These are phyloP conservation scores for Hippolais icterina DNA, from an alignment of 2,113 vertebrate species.

Conservation along the genomic window DNA sequence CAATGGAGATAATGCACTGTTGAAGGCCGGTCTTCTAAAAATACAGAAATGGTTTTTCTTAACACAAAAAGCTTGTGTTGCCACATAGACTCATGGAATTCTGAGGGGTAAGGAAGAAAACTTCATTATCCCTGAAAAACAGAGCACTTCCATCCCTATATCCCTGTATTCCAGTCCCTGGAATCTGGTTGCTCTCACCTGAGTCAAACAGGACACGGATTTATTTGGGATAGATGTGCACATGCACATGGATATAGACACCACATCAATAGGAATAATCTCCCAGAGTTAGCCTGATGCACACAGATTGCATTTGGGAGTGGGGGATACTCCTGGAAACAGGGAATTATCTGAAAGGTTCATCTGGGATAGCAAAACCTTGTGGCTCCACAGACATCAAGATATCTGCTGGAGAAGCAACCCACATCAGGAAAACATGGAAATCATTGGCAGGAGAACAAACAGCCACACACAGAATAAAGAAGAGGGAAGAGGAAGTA, in stretches of 20 bases:
- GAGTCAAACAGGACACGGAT: not conserved
- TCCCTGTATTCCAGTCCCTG: not conserved
- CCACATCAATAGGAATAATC: not conserved
- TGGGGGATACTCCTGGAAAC: not conserved
- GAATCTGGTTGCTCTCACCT: not conserved
- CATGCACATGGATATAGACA: not conserved
- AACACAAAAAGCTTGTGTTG: not conserved
- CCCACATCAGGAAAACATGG: not conserved
- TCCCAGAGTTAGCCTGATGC: not conserved
- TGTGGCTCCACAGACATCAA: not conserved
- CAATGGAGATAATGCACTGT: not conserved
- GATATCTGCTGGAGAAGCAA: not conserved
- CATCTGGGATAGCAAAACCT: not conserved
- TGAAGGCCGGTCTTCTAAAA: not conserved
- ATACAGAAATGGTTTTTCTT: not conserved
- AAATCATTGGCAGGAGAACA: constrained; percentile 15
- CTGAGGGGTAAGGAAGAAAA: not conserved
- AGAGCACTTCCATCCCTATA: not conserved
- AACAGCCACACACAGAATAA: not conserved
- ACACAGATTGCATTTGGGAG: not conserved
- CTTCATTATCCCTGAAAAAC: not conserved
- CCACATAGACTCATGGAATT: not conserved
- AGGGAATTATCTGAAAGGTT: not conserved
- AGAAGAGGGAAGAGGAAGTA: constrained; percentile 3
- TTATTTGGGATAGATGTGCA: not conserved